Conservation (phyloP, 2,888 invertebrate species). For the Sarcophaga caerulescens region DNA sequence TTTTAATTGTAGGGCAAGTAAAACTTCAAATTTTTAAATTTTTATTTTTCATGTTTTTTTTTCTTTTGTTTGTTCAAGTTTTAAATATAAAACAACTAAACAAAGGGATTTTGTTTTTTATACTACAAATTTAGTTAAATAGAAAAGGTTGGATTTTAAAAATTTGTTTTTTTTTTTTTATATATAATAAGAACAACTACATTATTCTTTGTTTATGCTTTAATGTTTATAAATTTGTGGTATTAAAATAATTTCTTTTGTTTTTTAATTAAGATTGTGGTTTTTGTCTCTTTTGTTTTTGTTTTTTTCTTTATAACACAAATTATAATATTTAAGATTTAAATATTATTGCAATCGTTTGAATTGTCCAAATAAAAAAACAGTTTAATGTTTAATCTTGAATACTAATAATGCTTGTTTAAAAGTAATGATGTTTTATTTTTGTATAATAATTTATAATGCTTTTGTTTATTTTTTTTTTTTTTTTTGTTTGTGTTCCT, state of each 20-base stretch:
- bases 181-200: constrained; percentile 31
- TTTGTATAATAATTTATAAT: no score
- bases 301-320: neutral
- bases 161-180: constrained; percentile 15
- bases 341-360: neutral
- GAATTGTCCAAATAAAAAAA: neutral
- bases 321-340: neutral
- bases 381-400: neutral
- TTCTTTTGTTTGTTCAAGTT: neutral
- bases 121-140: constrained; percentile 35
- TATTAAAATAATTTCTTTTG: neutral
- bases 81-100: constrained; percentile 18
- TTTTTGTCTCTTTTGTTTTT: neutral
- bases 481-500: no score
- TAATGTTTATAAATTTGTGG: constrained; percentile 9
- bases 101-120: neutral
- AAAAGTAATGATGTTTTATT: neutral
- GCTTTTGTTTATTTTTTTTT: no score
- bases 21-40: constrained; percentile 20
- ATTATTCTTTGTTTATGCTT: constrained; percentile 3
- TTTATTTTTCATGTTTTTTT: neutral
- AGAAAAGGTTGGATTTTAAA: neutral
- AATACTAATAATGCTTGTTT: neutral
- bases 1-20: constrained; percentile 20
- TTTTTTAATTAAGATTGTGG: neutral